These are phyloP conservation scores for Globia sparganii DNA, from an alignment of 2,888 invertebrate genomes.

Conservation along the genomic window DNA sequence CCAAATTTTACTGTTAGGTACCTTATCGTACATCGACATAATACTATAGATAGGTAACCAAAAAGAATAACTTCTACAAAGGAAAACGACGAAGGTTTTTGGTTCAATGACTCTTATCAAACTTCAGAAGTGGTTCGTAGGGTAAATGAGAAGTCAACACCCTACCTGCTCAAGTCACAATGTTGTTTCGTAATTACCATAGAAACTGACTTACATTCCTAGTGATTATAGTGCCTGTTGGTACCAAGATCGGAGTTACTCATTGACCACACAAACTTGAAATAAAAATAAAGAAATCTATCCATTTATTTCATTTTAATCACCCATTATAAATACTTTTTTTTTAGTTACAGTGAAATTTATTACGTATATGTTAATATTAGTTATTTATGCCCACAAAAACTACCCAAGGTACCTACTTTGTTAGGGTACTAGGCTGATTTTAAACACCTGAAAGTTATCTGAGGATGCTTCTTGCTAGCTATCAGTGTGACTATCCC, in stretches of 20 bases:
- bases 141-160: constrained; percentile 2
- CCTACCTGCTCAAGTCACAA: not conserved
- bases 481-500: not conserved
- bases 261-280: not conserved
- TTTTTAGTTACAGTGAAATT: not conserved
- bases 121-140: not conserved
- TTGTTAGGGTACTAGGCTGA: not conserved
- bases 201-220: constrained; percentile 21
- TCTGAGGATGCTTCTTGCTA: too few relatives aligned
- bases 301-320: not conserved
- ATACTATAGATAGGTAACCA: not conserved
- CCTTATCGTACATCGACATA: constrained; percentile 7
- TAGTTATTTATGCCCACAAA: not conserved
- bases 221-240: not conserved
- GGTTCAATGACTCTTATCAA: not conserved
- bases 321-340: constrained; percentile 2
- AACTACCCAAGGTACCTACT: not conserved
- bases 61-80: not conserved
- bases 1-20: not conserved
- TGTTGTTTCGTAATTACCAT: constrained; percentile 30
- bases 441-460: not conserved
- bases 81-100: not conserved
- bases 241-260: constrained; percentile 2
- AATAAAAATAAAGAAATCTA: constrained; percentile 10
- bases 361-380: not conserved